Evolutionary conservation across 2,888 invertebrate genomes (phyloP).

Genomic region (Encarsia formosa): DNA sequence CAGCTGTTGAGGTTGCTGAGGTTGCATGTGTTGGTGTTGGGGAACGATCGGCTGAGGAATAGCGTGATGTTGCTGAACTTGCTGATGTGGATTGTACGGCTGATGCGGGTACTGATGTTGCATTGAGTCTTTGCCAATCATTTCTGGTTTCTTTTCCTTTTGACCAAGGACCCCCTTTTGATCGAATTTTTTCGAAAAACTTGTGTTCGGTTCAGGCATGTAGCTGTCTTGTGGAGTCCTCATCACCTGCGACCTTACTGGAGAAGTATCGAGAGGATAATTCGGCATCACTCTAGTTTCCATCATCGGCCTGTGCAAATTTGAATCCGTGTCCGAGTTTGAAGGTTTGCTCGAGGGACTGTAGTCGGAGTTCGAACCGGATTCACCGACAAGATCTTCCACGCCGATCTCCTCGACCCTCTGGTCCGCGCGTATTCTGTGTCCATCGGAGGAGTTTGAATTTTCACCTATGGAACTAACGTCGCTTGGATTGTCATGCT

Average conservation of each 20-base stretch:
- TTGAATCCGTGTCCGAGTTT: conserved; percentile 40
- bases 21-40: too few species aligned
- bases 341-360: conserved; percentile 40
- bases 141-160: conserved; percentile 34
- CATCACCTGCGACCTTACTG: conserved; percentile 9
- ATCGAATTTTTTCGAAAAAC: conserved; percentile 7
- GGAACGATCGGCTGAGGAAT: too few species aligned
- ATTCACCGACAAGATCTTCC: conserved; percentile 48
- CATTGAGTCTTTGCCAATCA: conserved; percentile 38
- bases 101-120: conserved; percentile 6
- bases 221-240: conserved; percentile 12
- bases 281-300: conserved; percentile 26
- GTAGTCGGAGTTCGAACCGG: conserved; percentile 43
- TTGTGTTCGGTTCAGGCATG: conserved; percentile 6
- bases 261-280: conserved; percentile 7
- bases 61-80: background rate
- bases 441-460: conserved; percentile 48
- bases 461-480: conserved; percentile 46
- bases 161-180: conserved; percentile 15
- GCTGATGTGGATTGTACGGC: background rate
- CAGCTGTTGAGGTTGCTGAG: background rate
- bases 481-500: conserved; percentile 35
- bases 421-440: conserved; percentile 43
- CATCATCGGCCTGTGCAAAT: conserved; percentile 38
- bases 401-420: conserved; percentile 47